Percentiles rank a stretch among this genome's conserved stretches.
These are phyloP conservation scores for Brachyptera risi DNA, from an alignment of 2,888 invertebrate genomes.

Conservation along the genomic window DNA sequence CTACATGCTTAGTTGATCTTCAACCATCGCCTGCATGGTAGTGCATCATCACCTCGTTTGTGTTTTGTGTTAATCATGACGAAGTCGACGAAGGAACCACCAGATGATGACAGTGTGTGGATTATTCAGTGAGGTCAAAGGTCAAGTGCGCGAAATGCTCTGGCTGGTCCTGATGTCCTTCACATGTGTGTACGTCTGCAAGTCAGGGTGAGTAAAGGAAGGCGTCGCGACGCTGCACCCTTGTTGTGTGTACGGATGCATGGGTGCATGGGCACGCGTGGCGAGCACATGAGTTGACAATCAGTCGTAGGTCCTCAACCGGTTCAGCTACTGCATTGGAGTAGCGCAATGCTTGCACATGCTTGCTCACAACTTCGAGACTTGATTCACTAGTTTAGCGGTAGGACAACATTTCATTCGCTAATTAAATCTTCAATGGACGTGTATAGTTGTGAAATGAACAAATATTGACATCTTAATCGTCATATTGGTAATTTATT, in stretches of 20 bases:
- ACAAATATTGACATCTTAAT: no score
- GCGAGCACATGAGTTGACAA: no score
- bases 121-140: conserved; percentile 4
- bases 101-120: conserved; percentile 25
- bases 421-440: no score
- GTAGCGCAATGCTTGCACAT: no score
- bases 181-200: conserved; percentile 9
- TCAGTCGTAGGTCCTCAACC: no score
- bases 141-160: conserved; percentile 23
- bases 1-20: conserved; percentile 28
- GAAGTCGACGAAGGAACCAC: conserved; percentile 27
- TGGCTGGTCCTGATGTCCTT: conserved; percentile 25
- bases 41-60: conserved; percentile 6
- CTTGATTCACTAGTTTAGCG: no score
- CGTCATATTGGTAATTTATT: no score
- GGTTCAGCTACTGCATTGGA: no score
- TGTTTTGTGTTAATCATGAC: conserved; percentile 19
- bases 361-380: no score
- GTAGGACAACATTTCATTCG: no score
- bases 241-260: background rate
- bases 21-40: conserved; percentile 24
- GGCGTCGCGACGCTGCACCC: background rate
- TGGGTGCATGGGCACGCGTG: background rate
- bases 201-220: conserved; percentile 16
- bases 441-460: no score